Percentiles rank a stretch among this genome's conserved stretches.
phyloP scores from a whole-genome alignment of 2,113 vertebrate species.

The Heteronetta atricapilla region DNA sequence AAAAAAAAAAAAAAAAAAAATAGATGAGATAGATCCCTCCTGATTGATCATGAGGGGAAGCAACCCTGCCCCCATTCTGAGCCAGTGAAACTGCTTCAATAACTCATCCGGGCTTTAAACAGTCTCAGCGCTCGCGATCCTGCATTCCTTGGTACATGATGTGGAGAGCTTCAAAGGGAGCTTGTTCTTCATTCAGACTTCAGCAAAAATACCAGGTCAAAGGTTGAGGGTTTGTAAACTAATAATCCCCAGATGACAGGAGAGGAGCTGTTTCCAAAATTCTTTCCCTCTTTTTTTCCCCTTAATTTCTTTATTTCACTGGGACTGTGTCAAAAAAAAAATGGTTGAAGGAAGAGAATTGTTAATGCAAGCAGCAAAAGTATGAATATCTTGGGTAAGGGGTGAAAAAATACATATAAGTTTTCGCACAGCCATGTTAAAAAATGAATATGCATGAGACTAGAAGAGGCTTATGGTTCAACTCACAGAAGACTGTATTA shows the following conservation, averaged over 20 bases:
- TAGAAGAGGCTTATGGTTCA: background rate
- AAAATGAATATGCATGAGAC: background rate
- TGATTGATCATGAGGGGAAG: slow-evolving; percentile 18
- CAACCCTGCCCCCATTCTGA: background rate
- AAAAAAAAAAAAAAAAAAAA: slow-evolving; percentile 27
- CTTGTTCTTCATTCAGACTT: slow-evolving; percentile 46
- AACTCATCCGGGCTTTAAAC: slow-evolving; percentile 52
- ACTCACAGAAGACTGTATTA: background rate
- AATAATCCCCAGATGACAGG: slow-evolving; percentile 74
- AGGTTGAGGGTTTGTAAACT: slow-evolving; percentile 74
- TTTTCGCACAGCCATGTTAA: background rate
- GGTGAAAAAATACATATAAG: background rate
- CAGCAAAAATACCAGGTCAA: slow-evolving; percentile 69
- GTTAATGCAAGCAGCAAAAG: background rate
- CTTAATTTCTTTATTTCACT: background rate
- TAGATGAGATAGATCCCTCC: background rate
- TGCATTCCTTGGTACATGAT: slow-evolving; percentile 51
- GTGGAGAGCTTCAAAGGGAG: slow-evolving; percentile 73
- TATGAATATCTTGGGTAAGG: background rate
- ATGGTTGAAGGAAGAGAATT: background rate
- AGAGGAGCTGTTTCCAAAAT: slow-evolving; percentile 51
- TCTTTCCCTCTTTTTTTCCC: background rate
- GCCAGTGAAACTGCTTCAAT: slow-evolving; percentile 31
- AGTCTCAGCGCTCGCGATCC: slow-evolving; percentile 6
- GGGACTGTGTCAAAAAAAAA: background rate